Evolutionary conservation across 2,797 vertebrate species (phyloP).

Genomic region (Danio aesculapii): DNA sequence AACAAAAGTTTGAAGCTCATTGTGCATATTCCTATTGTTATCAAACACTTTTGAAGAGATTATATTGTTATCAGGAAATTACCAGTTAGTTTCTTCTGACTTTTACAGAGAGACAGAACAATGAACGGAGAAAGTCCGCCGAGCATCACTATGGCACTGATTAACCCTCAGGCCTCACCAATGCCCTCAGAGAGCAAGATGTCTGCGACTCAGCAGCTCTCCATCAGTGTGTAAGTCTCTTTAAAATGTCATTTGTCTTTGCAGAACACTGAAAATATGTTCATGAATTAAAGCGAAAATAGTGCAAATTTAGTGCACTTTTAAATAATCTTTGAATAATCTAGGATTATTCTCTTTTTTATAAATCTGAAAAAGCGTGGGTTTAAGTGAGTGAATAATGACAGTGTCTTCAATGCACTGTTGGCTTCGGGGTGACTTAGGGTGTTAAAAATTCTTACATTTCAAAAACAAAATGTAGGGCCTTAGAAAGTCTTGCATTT

Average conservation of each 20-base stretch:
- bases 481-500: too few species aligned
- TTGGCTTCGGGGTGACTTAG: too few species aligned
- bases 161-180: constrained; percentile 76
- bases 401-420: too few species aligned
- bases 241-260: neutral
- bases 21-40: neutral
- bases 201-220: constrained; percentile 82
- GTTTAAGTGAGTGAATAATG: neutral
- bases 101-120: constrained; percentile 75
- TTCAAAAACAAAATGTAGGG: too few species aligned
- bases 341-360: neutral
- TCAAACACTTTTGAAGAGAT: neutral
- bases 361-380: neutral
- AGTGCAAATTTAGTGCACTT: too few species aligned
- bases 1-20: neutral
- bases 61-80: neutral
- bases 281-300: neutral
- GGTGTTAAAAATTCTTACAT: too few species aligned
- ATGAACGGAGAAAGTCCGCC: constrained; percentile 76
- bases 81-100: constrained; percentile 15
- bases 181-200: constrained; percentile 74
- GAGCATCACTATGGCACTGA: constrained; percentile 79
- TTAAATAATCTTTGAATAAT: neutral
- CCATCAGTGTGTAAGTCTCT: constrained; percentile 84
- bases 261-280: neutral